A percentile compares a stretch with the other conserved stretches of the same genome.
Evolutionary conservation across 2,113 vertebrate genomes (phyloP).

Genomic region (Saguinus imperator): DNA sequence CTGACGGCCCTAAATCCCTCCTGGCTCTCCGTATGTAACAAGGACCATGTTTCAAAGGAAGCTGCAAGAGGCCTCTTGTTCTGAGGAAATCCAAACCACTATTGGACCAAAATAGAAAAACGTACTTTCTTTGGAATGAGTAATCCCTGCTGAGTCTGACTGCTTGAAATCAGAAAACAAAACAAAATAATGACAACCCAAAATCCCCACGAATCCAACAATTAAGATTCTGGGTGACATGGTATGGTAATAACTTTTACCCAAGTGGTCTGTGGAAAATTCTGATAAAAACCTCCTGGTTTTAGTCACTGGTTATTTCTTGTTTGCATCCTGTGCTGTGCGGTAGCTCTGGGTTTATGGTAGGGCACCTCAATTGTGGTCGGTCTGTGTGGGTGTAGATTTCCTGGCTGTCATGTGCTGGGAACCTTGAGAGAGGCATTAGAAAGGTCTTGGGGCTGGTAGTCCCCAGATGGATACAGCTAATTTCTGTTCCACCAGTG

Average conservation of each 20-base stretch:
- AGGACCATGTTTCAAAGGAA: conserved; percentile 15
- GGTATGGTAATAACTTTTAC: background rate
- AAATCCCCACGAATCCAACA: background rate
- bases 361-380: too few species aligned
- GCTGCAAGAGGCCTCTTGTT: background rate
- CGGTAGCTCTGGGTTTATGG: background rate
- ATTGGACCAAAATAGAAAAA: conserved; percentile 50
- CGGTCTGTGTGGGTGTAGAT: background rate
- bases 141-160: conserved; percentile 42
- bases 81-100: conserved; percentile 52
- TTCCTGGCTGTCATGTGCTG: background rate
- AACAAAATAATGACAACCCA: background rate
- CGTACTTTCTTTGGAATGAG: background rate
- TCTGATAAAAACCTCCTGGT: background rate
- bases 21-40: background rate
- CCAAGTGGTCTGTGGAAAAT: background rate
- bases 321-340: background rate
- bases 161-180: background rate
- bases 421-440: background rate
- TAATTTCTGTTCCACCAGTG: background rate
- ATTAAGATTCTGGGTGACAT: background rate
- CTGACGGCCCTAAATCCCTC: background rate
- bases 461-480: background rate
- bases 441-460: background rate
- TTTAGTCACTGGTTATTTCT: background rate